Percentiles rank a stretch among this genome's conserved stretches.
These are phyloP conservation scores for Tupiocoris notatus DNA, from an alignment of 2,888 invertebrate genomes.

Conservation along the genomic window DNA sequence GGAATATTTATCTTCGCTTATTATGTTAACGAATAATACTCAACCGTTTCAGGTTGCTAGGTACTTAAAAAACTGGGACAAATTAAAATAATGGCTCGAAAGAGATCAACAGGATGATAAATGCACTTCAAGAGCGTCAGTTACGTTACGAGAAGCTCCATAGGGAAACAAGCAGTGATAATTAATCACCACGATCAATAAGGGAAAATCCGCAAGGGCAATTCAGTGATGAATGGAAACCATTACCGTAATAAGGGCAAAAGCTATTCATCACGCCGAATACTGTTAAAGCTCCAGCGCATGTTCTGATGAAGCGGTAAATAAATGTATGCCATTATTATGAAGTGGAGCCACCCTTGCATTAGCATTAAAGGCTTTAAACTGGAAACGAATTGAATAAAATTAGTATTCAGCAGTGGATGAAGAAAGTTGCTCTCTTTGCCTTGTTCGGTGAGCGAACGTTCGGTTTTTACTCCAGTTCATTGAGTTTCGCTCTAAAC, in stretches of 20 bases:
- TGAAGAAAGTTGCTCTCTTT: too few species aligned
- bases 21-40: too few species aligned
- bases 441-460: too few species aligned
- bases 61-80: too few species aligned
- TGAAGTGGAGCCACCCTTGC: neutral
- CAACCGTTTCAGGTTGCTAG: too few species aligned
- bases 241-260: slow-evolving; percentile 32
- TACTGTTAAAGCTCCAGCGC: neutral
- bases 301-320: neutral
- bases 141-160: neutral
- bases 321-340: neutral
- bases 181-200: slow-evolving; percentile 31
- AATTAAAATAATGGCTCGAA: too few species aligned
- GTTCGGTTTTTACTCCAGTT: neutral
- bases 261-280: slow-evolving; percentile 22
- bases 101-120: neutral
- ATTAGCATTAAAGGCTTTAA: neutral
- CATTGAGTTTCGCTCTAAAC: neutral
- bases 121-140: neutral
- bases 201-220: slow-evolving; percentile 8
- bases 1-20: too few species aligned
- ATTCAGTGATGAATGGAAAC: slow-evolving; percentile 31
- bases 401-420: neutral
- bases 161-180: neutral
- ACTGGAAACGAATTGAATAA: neutral